Conservation (phyloP, 2,797 vertebrate genomes). For the Capromys pilorides region DNA sequence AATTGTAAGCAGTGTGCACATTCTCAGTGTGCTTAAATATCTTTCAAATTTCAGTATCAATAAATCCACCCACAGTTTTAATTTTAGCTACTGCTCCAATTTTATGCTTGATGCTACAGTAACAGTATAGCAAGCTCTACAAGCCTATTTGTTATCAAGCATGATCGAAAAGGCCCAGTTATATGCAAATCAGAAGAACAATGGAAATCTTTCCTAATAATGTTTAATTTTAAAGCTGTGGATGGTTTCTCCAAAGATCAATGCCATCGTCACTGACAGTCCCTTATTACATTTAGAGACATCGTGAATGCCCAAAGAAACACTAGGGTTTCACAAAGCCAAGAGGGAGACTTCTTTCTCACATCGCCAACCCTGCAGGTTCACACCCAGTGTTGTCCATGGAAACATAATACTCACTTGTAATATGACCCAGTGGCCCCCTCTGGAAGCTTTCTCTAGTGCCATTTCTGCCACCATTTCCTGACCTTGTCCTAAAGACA, state of each 20-base stretch:
- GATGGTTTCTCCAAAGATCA: not conserved
- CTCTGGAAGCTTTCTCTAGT: constrained; percentile 84
- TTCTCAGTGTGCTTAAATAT: not conserved
- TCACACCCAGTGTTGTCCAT: not conserved
- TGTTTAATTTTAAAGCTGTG: constrained; percentile 1
- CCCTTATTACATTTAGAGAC: not conserved
- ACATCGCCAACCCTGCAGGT: accelerated
- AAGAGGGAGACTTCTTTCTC: accelerated
- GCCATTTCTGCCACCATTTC: constrained; percentile 87
- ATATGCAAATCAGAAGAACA: not conserved
- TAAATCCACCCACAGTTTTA: not conserved
- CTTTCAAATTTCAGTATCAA: not conserved
- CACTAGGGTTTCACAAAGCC: accelerated
- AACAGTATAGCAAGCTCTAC: not conserved
- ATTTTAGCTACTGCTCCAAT: not conserved
- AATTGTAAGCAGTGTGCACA: not conserved
- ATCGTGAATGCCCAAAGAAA: too few relatives aligned
- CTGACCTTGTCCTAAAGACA: constrained; percentile 91
- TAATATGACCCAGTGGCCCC: constrained; percentile 91
- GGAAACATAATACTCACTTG: constrained; percentile 82
- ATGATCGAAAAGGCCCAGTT: not conserved
- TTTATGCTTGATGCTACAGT: not conserved
- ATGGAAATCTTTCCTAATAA: not conserved
- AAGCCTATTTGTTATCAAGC: not conserved
- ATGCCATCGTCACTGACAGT: not conserved